phyloP scores from a whole-genome alignment of 2,113 vertebrate species.

The Oreochromis aureus region DNA sequence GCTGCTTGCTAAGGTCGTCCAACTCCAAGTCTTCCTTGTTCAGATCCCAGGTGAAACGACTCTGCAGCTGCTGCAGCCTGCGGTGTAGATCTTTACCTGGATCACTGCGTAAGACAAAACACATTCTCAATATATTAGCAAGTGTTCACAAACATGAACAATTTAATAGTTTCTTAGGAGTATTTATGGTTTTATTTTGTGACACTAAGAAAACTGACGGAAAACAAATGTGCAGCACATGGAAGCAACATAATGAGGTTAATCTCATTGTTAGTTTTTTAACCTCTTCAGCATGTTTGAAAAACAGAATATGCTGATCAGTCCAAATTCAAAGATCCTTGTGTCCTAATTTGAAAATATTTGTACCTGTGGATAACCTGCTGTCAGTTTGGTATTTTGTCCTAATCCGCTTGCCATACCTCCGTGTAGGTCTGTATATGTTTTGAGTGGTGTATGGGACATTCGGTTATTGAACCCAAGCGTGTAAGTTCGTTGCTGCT shows the following conservation, averaged over 20 bases:
- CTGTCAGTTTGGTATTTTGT: no score
- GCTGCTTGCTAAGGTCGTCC: not conserved
- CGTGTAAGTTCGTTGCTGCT: no score
- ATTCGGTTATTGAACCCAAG: no score
- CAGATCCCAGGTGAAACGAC: not conserved
- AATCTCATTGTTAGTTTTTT: not conserved
- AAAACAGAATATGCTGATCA: rapidly evolving
- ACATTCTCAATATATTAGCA: not conserved
- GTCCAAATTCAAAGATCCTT: not conserved
- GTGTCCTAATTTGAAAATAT: not conserved
- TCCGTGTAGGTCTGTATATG: no score
- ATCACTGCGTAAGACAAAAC: not conserved
- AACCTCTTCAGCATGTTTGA: rapidly evolving
- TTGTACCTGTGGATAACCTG: no score
- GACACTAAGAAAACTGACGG: not conserved
- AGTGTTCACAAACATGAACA: not conserved
- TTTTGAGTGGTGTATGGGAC: no score
- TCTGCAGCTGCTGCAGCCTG: not conserved
- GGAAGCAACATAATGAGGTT: not conserved
- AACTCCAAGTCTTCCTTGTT: not conserved
- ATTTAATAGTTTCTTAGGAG: not conserved
- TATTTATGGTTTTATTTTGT: not conserved
- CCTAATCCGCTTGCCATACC: no score
- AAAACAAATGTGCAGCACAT: not conserved
- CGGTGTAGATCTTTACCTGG: rapidly evolving